Percentiles rank a stretch among this genome's conserved stretches.
Evolutionary conservation across 1,140 invertebrate genomes (phyloP).

Genomic region (Lepidurus couesii): DNA sequence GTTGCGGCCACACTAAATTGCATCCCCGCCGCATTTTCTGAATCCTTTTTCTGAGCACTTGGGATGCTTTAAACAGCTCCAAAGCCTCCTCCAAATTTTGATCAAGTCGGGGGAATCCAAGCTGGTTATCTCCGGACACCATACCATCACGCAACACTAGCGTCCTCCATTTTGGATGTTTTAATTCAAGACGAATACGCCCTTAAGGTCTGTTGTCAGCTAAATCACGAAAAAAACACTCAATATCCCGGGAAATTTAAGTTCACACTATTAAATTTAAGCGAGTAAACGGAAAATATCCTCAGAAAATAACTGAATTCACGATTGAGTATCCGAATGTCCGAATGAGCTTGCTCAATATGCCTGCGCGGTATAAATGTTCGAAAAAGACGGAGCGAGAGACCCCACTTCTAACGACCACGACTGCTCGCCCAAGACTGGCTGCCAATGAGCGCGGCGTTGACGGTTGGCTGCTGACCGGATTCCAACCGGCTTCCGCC

Average conservation of each 20-base stretch:
- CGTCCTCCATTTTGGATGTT: not conserved
- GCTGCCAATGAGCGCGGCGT: not conserved
- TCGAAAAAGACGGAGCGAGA: not conserved
- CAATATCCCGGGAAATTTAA: too few relatives aligned
- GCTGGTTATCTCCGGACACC: not conserved
- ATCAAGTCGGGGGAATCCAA: not conserved
- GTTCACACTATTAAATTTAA: too few relatives aligned
- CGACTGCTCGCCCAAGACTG: slow-evolving; percentile 6
- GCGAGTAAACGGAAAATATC: too few relatives aligned
- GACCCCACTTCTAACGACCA: not conserved
- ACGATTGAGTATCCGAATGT: too few relatives aligned
- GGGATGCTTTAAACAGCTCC: not conserved
- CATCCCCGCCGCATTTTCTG: slow-evolving; percentile 3
- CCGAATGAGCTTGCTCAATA: too few relatives aligned
- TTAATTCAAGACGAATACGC: too few relatives aligned
- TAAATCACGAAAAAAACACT: too few relatives aligned
- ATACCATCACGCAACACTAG: not conserved
- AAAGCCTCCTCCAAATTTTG: not conserved
- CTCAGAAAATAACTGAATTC: too few relatives aligned
- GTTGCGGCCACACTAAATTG: slow-evolving; percentile 14
- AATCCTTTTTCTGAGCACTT: not conserved
- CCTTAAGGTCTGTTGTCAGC: too few relatives aligned
- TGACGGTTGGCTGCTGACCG: not conserved
- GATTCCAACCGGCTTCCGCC: not conserved
- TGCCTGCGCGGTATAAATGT: too few relatives aligned